Base-by-base conservation (phyloP, 2,888 invertebrate species). In the Archips crataeganus region DNA sequence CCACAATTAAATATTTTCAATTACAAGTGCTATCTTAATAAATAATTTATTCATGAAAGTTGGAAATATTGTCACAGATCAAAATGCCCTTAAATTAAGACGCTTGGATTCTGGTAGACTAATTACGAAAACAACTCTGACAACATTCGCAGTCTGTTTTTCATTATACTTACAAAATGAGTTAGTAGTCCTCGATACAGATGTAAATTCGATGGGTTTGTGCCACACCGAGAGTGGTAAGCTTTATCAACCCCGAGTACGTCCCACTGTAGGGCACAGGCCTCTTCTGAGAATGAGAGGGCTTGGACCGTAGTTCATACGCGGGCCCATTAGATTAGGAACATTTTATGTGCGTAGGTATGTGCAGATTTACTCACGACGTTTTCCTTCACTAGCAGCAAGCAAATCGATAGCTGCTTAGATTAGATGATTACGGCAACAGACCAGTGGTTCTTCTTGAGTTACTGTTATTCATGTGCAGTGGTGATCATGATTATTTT, bases 161-260 rank as follows among this genome's bases (percentile, higher is more conserved):
- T 51, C 51, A 57, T 57, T 32, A 57, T 3, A 57, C 57, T 57
- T 11, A 3, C 57, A 57, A 57, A 57, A 57, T 57, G 10, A 57
- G 57, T 32, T 57, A 3, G 10, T 3, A 32, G 32, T 11, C 3
- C 3, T 57, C 32, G 10, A 32, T 11, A 32, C 32, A 57, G 57
- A 23, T 57, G 32, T 57, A 57, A 32, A 32, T 57, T 57, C 3
- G 0, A 11, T 57, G 32, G 10, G 11, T 5, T 11, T 32, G 11
- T 9, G 57, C 15, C 51, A 15, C 51, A 15, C 6, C 15, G 15
- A n/a, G n/a, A n/a, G n/a, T n/a, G n/a, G n/a, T n/a, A n/a, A n/a
- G n/a, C n/a, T n/a, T n/a, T n/a, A n/a, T n/a, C n/a, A n/a, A n/a
- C n/a, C n/a, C n/a, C n/a, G n/a, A n/a, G n/a, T n/a, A n/a, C n/a